A percentile compares a stretch with the other conserved stretches of the same genome.
phyloP scores from a whole-genome alignment of 2,888 invertebrate genomes.

The Caenorhabditis afra region DNA sequence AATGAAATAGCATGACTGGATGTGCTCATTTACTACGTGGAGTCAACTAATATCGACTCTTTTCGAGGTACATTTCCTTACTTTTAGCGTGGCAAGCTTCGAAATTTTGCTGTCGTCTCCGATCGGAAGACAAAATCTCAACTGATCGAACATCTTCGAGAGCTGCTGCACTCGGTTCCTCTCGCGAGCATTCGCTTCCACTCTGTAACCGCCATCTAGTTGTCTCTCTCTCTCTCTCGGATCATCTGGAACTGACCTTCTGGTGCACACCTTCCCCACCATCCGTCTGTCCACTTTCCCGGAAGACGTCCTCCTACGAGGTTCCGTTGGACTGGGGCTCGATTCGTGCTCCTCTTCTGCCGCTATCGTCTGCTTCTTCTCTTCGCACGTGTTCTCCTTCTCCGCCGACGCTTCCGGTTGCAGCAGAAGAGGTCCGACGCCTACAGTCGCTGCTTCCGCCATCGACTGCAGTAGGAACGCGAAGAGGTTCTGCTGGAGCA shows the following conservation, averaged over 20 bases:
- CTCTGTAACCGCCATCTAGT: constrained; percentile 19
- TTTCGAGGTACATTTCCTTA: background rate
- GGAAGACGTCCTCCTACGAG: constrained; percentile 26
- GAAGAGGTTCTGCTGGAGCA: constrained; percentile 10
- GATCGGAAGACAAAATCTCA: constrained; percentile 40
- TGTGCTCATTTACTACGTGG: no score
- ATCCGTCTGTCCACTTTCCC: constrained; percentile 41
- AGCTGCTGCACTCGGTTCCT: constrained; percentile 56
- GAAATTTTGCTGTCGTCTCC: constrained; percentile 44
- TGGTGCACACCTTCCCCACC: constrained; percentile 31
- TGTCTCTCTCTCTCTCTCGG: background rate
- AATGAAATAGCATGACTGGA: no score
- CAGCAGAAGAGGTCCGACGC: background rate
- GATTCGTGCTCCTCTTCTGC: constrained; percentile 39
- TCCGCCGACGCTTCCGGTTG: constrained; percentile 16
- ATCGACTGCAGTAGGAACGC: constrained; percentile 1
- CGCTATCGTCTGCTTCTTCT: background rate
- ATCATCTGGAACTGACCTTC: constrained; percentile 21
- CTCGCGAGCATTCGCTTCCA: constrained; percentile 60
- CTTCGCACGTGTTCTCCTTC: constrained; percentile 22
- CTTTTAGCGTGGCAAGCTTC: constrained; percentile 52
- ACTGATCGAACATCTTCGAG: constrained; percentile 49
- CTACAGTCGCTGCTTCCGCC: background rate
- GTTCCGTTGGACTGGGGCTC: constrained; percentile 35
- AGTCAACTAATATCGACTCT: no score